These are phyloP conservation scores for Dromococcyx pavoninus DNA, from an alignment of 2,797 vertebrate genomes.

Conservation along the genomic window DNA sequence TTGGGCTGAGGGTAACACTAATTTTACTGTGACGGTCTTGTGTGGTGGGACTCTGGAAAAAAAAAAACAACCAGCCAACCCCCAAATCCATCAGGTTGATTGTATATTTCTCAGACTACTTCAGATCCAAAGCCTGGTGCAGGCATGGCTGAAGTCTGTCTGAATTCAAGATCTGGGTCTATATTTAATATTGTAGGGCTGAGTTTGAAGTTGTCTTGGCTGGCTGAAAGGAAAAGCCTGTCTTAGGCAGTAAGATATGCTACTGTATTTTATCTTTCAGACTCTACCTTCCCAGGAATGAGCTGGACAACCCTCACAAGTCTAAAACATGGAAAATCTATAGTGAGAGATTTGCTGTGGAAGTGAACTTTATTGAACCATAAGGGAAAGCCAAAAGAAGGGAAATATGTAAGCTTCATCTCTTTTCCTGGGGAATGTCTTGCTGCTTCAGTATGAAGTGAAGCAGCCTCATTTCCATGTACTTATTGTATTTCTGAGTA, in stretches of 20 bases:
- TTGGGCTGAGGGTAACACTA: not conserved
- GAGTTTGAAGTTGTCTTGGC: not conserved
- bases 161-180: not conserved
- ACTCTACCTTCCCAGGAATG: conserved; percentile 86
- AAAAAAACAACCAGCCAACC: not conserved
- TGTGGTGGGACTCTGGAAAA: not conserved
- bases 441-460: not conserved
- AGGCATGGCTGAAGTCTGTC: not conserved
- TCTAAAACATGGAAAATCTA: conserved; percentile 90
- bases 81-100: not conserved
- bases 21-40: not conserved
- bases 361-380: conserved; percentile 80
- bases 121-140: not conserved
- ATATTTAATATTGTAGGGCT: not conserved
- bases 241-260: not conserved
- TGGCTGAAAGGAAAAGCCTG: not conserved
- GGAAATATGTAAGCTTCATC: not conserved
- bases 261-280: conserved; percentile 72
- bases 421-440: conserved; percentile 15
- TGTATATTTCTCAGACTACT: not conserved
- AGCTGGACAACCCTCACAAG: conserved; percentile 96
- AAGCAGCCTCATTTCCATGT: not conserved
- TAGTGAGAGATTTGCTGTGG: conserved; percentile 87
- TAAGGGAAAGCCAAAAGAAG: conserved; percentile 29
- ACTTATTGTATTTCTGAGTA: conserved; percentile 26